Percentiles rank a stretch among this genome's conserved stretches.
Evolutionary conservation across 2,113 vertebrate genomes (phyloP).

Genomic region (Pseudorectes ferrugineus): DNA sequence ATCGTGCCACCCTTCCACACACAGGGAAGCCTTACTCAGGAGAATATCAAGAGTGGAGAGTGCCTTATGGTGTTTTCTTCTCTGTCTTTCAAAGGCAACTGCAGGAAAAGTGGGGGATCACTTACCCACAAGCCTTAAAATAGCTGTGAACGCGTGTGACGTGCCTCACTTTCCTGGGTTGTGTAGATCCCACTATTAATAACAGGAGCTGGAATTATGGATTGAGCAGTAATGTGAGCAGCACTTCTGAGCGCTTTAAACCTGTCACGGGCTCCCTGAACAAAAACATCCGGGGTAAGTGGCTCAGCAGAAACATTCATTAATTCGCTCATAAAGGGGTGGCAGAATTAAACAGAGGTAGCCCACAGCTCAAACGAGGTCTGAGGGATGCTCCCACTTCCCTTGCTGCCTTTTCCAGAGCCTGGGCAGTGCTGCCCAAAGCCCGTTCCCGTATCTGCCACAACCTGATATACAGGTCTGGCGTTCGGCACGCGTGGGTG

Average conservation of each 20-base stretch:
- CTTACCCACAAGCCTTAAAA: not conserved
- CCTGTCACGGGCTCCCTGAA: not conserved
- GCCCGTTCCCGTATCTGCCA: not conserved
- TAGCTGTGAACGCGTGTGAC: not conserved
- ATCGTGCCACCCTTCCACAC: not conserved
- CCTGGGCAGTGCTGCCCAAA: not conserved
- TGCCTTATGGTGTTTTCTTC: slow-evolving; percentile 32
- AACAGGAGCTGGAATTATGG: not conserved
- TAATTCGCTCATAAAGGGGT: not conserved
- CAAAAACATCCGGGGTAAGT: not conserved
- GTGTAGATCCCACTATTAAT: not conserved
- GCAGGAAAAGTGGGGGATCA: not conserved
- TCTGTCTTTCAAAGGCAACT: not conserved
- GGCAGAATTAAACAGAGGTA: not conserved
- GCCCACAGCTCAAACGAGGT: not conserved
- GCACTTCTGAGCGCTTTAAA: not conserved
- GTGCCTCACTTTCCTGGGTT: not conserved
- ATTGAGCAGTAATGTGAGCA: not conserved
- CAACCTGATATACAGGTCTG: not conserved
- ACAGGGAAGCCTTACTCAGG: not conserved
- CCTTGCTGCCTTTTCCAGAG: not conserved
- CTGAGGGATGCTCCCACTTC: not conserved
- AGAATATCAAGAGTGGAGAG: not conserved
- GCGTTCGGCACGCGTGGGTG: not conserved
- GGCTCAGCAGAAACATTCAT: not conserved